Evolutionary conservation across 2,113 vertebrate species (phyloP).

Genomic region (Gallinago jamesoni): DNA sequence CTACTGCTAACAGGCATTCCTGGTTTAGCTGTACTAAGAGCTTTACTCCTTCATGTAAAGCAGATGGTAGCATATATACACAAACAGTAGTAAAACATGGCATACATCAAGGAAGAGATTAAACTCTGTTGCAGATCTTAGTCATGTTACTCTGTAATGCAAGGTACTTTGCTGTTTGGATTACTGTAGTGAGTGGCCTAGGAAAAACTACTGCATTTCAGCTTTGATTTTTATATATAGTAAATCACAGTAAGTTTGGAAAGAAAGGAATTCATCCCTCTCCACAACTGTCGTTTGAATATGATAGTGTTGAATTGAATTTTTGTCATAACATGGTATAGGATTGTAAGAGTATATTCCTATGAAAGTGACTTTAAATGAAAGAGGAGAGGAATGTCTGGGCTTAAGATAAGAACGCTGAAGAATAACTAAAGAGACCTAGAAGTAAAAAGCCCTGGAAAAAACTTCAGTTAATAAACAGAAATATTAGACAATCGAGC

Average conservation of each 20-base stretch:
- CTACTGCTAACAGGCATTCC: background rate
- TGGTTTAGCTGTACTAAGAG: background rate
- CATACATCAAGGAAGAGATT: background rate
- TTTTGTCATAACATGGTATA: background rate
- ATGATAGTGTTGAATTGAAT: background rate
- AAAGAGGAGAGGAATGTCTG: background rate
- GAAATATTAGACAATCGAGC: background rate
- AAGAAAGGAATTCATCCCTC: background rate
- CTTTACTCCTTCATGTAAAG: background rate
- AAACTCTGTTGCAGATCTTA: background rate
- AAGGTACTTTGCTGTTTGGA: background rate
- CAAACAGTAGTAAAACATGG: background rate
- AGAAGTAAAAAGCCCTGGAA: background rate
- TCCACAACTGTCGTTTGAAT: background rate
- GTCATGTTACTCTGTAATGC: background rate
- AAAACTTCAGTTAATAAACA: background rate
- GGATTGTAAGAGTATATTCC: background rate
- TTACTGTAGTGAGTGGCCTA: background rate
- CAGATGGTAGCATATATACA: background rate
- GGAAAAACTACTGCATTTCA: background rate
- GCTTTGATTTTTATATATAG: background rate
- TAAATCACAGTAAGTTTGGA: background rate
- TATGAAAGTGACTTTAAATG: background rate
- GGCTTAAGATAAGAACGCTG: background rate
- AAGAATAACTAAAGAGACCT: background rate